Evolutionary conservation across 2,797 vertebrate species (phyloP).

Genomic region (Sciurus carolinensis): DNA sequence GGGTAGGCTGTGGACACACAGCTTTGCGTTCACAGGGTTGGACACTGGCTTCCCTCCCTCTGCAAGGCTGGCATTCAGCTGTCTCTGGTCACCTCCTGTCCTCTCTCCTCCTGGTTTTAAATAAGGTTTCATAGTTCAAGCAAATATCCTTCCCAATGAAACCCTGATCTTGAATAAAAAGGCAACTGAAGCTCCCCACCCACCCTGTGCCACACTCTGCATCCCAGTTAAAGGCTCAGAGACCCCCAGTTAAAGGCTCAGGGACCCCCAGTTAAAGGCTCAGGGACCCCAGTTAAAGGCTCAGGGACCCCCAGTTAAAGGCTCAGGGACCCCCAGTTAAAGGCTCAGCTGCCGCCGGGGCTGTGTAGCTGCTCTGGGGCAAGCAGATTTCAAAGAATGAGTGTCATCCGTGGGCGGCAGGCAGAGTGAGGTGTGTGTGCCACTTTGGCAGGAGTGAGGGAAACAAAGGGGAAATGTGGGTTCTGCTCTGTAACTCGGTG

Average conservation of each 20-base stretch:
- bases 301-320: background rate
- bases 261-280: too few relatives aligned
- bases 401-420: background rate
- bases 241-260: background rate
- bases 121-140: conserved; percentile 20
- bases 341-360: background rate
- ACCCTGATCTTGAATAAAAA: background rate
- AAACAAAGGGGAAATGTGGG: background rate
- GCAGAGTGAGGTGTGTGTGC: background rate
- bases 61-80: conserved; percentile 66
- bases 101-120: conserved; percentile 62
- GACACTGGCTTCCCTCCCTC: background rate
- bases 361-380: background rate
- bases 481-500: conserved; percentile 36
- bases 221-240: background rate
- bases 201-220: background rate
- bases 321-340: background rate
- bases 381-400: background rate
- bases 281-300: too few relatives aligned
- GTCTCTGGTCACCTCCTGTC: conserved; percentile 57
- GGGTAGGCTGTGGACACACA: conserved; percentile 70
- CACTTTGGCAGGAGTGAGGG: background rate
- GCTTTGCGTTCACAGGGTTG: conserved; percentile 62
- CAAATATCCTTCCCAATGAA: background rate
- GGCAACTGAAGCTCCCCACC: background rate